These are phyloP conservation scores for Protophormia terraenovae DNA, from an alignment of 2,888 invertebrate species.

Conservation along the genomic window DNA sequence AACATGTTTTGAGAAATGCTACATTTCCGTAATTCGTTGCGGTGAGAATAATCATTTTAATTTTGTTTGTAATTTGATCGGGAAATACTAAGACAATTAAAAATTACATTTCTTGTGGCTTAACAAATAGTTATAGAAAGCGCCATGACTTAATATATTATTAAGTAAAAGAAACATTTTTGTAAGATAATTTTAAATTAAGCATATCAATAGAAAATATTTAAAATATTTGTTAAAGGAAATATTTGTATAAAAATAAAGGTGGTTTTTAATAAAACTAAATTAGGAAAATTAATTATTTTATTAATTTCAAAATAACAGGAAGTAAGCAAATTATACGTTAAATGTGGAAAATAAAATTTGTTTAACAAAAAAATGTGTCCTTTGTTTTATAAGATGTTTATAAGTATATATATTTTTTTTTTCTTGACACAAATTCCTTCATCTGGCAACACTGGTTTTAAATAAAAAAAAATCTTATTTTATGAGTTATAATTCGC, in stretches of 20 bases:
- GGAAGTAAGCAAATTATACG: not conserved
- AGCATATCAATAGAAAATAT: slow-evolving; percentile 2
- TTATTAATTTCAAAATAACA: not conserved
- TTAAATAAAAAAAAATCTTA: too few relatives aligned
- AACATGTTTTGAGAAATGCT: slow-evolving; percentile 61
- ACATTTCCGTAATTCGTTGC: slow-evolving; percentile 68
- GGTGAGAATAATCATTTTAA: slow-evolving; percentile 34
- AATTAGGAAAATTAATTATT: not conserved
- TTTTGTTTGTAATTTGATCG: slow-evolving; percentile 54
- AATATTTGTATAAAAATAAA: not conserved
- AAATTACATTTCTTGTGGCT: slow-evolving; percentile 13
- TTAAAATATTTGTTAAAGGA: not conserved
- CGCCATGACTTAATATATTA: not conserved
- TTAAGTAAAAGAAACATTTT: not conserved
- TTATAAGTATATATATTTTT: too few relatives aligned
- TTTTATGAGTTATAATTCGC: too few relatives aligned
- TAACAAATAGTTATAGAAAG: slow-evolving; percentile 2
- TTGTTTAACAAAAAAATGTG: not conserved
- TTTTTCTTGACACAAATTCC: too few relatives aligned
- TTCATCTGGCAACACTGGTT: too few relatives aligned
- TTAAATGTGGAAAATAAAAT: not conserved
- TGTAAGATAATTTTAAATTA: slow-evolving; percentile 51
- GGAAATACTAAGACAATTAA: slow-evolving; percentile 47
- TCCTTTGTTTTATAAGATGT: not conserved
- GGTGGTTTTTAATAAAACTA: not conserved